Evolutionary conservation across 2,888 invertebrate genomes (phyloP).

Genomic region (Epinotia nisella): DNA sequence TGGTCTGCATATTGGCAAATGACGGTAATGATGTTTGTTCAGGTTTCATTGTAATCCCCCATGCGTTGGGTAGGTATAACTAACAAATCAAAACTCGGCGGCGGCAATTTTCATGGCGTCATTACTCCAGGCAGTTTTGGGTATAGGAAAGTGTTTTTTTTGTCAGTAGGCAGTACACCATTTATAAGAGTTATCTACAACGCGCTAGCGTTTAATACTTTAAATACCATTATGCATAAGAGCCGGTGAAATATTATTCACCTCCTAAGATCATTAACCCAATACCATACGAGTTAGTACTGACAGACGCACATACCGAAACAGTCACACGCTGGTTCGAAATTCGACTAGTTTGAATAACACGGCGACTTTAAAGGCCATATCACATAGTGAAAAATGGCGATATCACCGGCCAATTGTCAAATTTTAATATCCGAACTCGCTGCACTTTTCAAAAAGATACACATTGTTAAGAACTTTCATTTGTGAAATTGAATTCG

Average conservation of each 20-base stretch:
- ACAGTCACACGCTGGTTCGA: neutral
- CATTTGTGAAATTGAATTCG: too few species aligned
- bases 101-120: neutral
- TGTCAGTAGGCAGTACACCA: too few species aligned
- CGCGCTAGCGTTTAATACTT: neutral
- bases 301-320: neutral
- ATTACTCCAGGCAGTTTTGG: neutral
- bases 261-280: slow-evolving; percentile 3
- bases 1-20: neutral
- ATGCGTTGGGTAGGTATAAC: neutral
- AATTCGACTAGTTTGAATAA: neutral
- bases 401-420: neutral
- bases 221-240: slow-evolving; percentile 17
- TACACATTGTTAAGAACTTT: too few species aligned
- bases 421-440: too few species aligned
- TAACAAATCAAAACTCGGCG: neutral
- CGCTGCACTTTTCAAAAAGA: too few species aligned
- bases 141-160: too few species aligned
- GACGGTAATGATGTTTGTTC: neutral
- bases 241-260: slow-evolving; percentile 13
- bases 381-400: too few species aligned
- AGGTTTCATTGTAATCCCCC: neutral
- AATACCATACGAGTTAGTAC: neutral
- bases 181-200: too few species aligned
- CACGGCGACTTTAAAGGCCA: neutral